These are phyloP conservation scores for Phodopus roborovskii DNA, from an alignment of 2,113 vertebrate genomes.

Conservation along the genomic window DNA sequence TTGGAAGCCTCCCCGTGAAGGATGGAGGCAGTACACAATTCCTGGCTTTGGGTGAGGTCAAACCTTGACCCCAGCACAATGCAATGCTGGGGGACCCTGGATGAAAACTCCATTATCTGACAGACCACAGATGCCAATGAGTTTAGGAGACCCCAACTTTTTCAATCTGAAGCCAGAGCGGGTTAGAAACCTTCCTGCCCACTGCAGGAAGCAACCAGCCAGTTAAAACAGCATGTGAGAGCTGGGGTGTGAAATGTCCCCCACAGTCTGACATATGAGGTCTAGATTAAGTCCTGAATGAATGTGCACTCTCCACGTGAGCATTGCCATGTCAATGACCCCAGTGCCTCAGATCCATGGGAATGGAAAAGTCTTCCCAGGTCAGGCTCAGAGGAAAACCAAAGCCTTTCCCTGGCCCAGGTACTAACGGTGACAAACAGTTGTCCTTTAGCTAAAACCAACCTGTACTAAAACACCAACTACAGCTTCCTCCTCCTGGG, in stretches of 20 bases:
- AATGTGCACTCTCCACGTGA: neutral
- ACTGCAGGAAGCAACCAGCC: neutral
- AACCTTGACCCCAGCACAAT: neutral
- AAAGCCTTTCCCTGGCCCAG: neutral
- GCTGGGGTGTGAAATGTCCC: neutral
- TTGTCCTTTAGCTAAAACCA: neutral
- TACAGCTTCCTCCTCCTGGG: neutral
- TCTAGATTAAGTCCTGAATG: neutral
- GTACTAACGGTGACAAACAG: neutral
- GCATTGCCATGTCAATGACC: neutral
- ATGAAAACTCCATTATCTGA: rapidly evolving
- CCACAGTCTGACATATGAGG: neutral
- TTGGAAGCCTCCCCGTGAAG: neutral
- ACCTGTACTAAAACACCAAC: neutral
- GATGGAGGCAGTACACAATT: no score
- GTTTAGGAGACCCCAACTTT: neutral
- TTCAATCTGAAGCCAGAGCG: neutral
- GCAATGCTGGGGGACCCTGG: no score
- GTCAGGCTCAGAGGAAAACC: neutral
- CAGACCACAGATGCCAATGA: neutral
- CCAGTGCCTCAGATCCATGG: neutral
- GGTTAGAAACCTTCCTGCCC: neutral
- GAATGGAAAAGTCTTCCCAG: neutral
- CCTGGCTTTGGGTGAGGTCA: neutral
- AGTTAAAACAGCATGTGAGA: neutral